Evolutionary conservation across 1,140 invertebrate species (phyloP).

Genomic region (Drosophila serrata): DNA sequence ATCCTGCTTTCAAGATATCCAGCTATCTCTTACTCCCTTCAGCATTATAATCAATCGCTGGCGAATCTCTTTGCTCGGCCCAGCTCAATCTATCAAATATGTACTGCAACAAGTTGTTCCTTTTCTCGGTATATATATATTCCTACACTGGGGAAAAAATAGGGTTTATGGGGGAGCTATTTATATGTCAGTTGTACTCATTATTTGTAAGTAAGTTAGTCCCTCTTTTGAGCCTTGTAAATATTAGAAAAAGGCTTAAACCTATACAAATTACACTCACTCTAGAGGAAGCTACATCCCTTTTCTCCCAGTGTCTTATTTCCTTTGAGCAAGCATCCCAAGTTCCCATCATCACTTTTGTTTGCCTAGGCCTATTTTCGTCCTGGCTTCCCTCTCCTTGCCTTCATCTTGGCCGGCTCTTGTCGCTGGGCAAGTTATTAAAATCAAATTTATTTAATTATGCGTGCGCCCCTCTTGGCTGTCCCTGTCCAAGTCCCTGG

Average conservation of each 20-base stretch:
- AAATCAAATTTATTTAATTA: constrained; percentile 78
- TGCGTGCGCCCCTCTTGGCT: constrained; percentile 35
- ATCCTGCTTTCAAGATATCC: background rate
- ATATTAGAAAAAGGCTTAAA: background rate
- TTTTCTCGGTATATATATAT: background rate
- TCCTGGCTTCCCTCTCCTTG: background rate
- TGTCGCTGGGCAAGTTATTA: constrained; percentile 60
- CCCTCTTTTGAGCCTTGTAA: background rate
- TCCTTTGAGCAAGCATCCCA: background rate
- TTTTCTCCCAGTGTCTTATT: constrained; percentile 14
- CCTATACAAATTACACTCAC: background rate
- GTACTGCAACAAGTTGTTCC: constrained; percentile 20
- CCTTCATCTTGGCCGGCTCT: constrained; percentile 7
- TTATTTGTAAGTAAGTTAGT: too few relatives aligned
- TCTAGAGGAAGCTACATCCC: too few relatives aligned
- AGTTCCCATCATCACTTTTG: constrained; percentile 11
- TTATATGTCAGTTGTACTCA: too few relatives aligned
- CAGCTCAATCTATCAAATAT: constrained; percentile 28
- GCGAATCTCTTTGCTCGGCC: constrained; percentile 19
- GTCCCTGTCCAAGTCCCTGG: background rate
- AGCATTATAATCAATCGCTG: constrained; percentile 33
- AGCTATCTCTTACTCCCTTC: background rate
- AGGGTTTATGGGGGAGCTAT: too few relatives aligned
- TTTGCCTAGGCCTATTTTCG: constrained; percentile 38
- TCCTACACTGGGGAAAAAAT: background rate